Evolutionary conservation across 1,140 invertebrate species (phyloP), one percentile per base, ranked within the genome.

Genomic region (Aphis gossypii): DNA sequence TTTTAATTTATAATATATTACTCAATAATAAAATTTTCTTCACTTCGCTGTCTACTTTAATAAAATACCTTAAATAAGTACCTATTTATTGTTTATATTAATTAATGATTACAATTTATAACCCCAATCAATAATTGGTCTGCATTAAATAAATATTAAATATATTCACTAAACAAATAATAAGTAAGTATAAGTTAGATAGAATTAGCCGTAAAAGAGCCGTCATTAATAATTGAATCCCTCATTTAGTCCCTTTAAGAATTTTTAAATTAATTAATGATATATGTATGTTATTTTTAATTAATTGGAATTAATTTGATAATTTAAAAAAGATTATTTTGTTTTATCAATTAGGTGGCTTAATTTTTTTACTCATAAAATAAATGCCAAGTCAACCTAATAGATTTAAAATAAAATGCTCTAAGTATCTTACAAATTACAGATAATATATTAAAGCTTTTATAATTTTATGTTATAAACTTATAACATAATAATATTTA

Each of bases 121-220:
- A 76, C 30, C n/a, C n/a, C 1, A 18, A 51, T 51, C 48, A 20
- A 14, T 51, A 51, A 76, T n/a, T 30, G n/a, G n/a, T n/a, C 14
- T 76, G 30, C 60, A 76, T 76, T n/a, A 76, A 76, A 76, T 76
- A 76, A n/a, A 76, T 76, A 76, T 76, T 35, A n/a, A 76, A 76
- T n/a, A 76, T n/a, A n/a, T 8, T n/a, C 14, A 76, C 3, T 56
- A 25, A 7, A 56, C 18, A 20, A 20, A 18, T n/a, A 76, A 76
- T 76, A 76, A 18, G 14, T 76, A 14, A n/a, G 30, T 21, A n/a
- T 76, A 76, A 76, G n/a, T 76, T 76, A 76, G 60, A 76, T n/a
- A 14, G 30, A 14, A 76, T 76, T 18, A 76, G 60, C 30, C n/a
- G n/a, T 76, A 14, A 76, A 7, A 76, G n/a, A n/a, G n/a, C n/a